These are phyloP conservation scores for Heliconius eleuchia DNA, from an alignment of 1,140 invertebrate genomes.

Conservation along the genomic window DNA sequence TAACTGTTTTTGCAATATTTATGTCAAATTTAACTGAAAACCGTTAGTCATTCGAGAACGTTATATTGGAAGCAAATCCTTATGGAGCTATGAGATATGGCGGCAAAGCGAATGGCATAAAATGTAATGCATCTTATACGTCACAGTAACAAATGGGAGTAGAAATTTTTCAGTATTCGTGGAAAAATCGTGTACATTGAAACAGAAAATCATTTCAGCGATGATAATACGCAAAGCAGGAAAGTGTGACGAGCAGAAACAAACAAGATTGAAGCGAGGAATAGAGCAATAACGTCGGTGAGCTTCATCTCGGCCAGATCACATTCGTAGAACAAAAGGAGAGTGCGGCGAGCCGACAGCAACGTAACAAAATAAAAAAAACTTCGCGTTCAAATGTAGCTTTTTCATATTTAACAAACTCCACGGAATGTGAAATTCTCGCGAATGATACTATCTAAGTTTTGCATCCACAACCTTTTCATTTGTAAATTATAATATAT, in stretches of 20 bases:
- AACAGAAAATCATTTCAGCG: conserved; percentile 58
- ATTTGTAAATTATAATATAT: not conserved
- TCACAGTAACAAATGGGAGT: conserved; percentile 63
- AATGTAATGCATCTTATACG: conserved; percentile 67
- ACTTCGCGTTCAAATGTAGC: conserved; percentile 67
- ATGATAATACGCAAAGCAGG: conserved; percentile 57
- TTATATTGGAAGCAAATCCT: conserved; percentile 66
- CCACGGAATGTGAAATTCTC: conserved; percentile 52
- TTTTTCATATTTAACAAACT: conserved; percentile 75
- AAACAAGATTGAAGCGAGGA: conserved; percentile 66
- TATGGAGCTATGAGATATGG: conserved; percentile 61
- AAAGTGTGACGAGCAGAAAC: conserved; percentile 64
- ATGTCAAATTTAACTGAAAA: conserved; percentile 58
- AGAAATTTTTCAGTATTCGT: conserved; percentile 51
- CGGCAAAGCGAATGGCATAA: conserved; percentile 57
- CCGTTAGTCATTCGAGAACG: conserved; percentile 58
- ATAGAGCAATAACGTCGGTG: conserved; percentile 68
- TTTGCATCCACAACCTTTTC: conserved; percentile 29
- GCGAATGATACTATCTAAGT: conserved; percentile 47
- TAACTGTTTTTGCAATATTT: conserved; percentile 51
- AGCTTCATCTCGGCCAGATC: conserved; percentile 74
- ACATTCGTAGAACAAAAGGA: conserved; percentile 75
- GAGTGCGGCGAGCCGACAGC: conserved; percentile 61
- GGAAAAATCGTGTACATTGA: conserved; percentile 45
- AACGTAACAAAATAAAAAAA: conserved; percentile 64